These are phyloP conservation scores for Paguma larvata DNA, from an alignment of 2,797 vertebrate species.

Conservation along the genomic window DNA sequence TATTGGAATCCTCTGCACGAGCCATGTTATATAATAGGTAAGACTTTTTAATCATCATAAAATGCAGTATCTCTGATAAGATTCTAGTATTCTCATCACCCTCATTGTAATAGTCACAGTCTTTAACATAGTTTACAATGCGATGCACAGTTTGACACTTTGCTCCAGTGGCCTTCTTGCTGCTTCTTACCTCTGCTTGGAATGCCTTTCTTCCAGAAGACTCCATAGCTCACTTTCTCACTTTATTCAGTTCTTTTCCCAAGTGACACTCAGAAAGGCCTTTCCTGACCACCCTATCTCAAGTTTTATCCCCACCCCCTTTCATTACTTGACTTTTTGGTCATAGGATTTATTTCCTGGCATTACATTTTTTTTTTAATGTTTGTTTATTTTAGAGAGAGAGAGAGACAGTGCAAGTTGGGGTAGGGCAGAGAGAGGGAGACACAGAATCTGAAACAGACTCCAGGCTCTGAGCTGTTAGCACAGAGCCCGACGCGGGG, in stretches of 20 bases:
- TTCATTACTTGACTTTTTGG: neutral
- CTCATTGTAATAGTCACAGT: neutral
- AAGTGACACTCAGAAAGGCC: neutral
- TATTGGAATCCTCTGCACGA: constrained; percentile 93
- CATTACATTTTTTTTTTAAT: too few relatives aligned
- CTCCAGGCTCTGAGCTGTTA: too few relatives aligned
- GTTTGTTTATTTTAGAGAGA: too few relatives aligned
- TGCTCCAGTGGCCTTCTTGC: neutral
- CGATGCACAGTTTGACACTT: neutral
- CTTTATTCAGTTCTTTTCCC: neutral
- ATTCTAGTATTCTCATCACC: neutral
- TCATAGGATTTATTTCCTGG: neutral
- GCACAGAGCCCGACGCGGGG: too few relatives aligned
- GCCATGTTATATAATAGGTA: constrained; percentile 93
- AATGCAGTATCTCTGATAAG: neutral
- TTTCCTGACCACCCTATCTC: neutral
- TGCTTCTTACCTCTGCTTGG: neutral
- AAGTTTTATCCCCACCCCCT: neutral
- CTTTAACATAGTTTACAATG: neutral
- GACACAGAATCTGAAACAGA: too few relatives aligned
- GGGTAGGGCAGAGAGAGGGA: too few relatives aligned
- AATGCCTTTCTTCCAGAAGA: neutral
- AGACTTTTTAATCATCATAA: constrained; percentile 56
- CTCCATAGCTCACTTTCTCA: neutral
- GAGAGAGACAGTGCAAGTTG: too few relatives aligned